Evolutionary conservation across 2,797 vertebrate genomes (phyloP), one percentile per base, ranked within the genome.

Genomic region (Sebastes wilsoni): DNA sequence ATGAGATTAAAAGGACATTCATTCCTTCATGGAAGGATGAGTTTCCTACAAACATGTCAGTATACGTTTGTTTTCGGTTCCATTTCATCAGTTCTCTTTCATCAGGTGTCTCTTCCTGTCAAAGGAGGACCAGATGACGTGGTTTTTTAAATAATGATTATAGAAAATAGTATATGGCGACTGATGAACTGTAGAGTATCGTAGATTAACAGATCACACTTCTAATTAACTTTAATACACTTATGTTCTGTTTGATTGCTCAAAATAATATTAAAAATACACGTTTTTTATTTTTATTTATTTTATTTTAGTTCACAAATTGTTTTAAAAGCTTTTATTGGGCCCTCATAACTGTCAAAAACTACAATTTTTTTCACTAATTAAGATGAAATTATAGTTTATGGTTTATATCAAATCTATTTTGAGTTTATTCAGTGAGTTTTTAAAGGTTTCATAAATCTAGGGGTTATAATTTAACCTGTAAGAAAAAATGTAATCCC

Each of bases 1-100:
- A 36, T 52, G 65, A 72, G 42, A 77, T 70, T 74, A 86, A 60
- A 71, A 75, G 27, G 36, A 83, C 27, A 71, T 72, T 68, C 12
- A 55, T 65, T 70, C 42, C 54, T 59, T 69, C 54, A 72, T 69
- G 42, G 66, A 82, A 65, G 65, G 27, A 64, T 68, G 73, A 22
- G 23, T 68, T 58, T 52, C 25, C 27, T 54, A 60, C 58, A 76
- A 75, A 84, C 71, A 66, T 61, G 73, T 78, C 67, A 55, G 60
- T 18, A 16, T 56, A 61, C 16, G 16, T 71, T 65, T 65, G 28
- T 55, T 81, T 81, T 68, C 4, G 3, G 38, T 59, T 70, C 22
- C 34, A 49, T 66, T 77, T 70, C 60, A 83, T 59, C 60, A n/a
- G 20, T 32, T 83, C 11, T 75, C 62, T 60, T 64, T 66, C 34